Base-by-base conservation (phyloP, 92 coral and sea anemone genomes). In the Zoanthus solanderi region DNA sequence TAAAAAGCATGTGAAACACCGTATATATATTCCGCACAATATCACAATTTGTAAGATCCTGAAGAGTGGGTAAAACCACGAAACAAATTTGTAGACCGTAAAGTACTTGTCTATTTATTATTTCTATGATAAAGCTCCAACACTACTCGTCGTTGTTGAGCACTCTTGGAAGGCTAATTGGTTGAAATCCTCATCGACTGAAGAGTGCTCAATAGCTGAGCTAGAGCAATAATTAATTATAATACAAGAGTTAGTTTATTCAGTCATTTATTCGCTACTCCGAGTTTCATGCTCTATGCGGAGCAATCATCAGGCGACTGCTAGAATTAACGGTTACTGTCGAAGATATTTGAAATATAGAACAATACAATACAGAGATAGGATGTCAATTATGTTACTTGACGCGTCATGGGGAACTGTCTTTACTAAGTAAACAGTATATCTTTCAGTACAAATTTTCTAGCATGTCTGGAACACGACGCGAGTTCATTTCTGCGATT, bases 61-160 rank as follows among this genome's bases (percentile, higher is more conserved):
- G 73, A 68, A 68, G 73, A 68, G 73, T 68, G 73, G 73, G 73
- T 68, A 68, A 68, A 68, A 68, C 73, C 73, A 68, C 73, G 73
- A 68, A 68, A 68, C 73, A 68, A 68, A 68, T 68, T 68, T 68
- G 73, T 68, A 68, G 73, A 68, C 4, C 73, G 42, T 3, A 68
- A 23, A 68, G 0, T 68, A 68, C 44, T 68, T 3, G 73, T 68
- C 73, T 68, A 68, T 68, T 61, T 61, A 61, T 68, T 68, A 68
- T 68, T 68, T 68, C 73, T 68, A 30, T 68, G 37, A 68, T 23
- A 23, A 23, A 23, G 23, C 23, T 23, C 23, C 23, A 23, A 23
- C 23, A 23, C 23, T 23, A 23, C 23, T 23, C 23, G 23, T 23
- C 23, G 23, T 23, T 23, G 23, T 23, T 23, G 23, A 23, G 23